A percentile compares a stretch with the other conserved stretches of the same genome.
Evolutionary conservation across 2,113 vertebrate species (phyloP).

Genomic region (Lucifuga dentata): DNA sequence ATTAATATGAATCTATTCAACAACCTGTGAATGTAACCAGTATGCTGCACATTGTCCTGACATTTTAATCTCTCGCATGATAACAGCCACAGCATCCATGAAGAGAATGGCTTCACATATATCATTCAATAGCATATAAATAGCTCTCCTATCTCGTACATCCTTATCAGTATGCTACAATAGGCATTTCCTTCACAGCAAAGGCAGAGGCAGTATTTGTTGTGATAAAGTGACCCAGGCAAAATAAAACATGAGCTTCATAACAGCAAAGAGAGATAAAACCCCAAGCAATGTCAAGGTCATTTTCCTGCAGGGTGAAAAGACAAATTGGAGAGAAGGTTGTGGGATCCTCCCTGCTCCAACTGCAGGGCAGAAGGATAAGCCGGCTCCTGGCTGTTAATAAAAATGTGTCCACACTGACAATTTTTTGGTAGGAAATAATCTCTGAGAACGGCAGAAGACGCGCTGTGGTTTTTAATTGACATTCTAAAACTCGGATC

Average conservation of each 20-base stretch:
- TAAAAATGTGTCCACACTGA: neutral
- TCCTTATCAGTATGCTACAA: constrained; percentile 15
- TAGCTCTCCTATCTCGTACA: constrained; percentile 1
- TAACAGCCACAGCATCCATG: constrained; percentile 8
- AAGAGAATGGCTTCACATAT: constrained; percentile 26
- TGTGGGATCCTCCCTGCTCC: constrained; percentile 10
- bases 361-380: constrained; percentile 17
- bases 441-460: constrained; percentile 9
- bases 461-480: constrained; percentile 17
- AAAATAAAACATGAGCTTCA: constrained; percentile 37
- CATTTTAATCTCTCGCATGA: neutral
- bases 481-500: neutral
- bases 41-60: neutral
- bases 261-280: constrained; percentile 26
- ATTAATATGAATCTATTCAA: neutral
- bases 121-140: neutral
- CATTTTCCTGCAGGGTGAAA: constrained; percentile 37
- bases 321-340: constrained; percentile 37
- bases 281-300: constrained; percentile 37
- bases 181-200: constrained; percentile 7
- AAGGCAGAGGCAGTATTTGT: constrained; percentile 10
- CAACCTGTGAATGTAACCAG: neutral
- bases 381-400: neutral
- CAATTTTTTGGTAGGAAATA: no score
- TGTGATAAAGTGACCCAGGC: constrained; percentile 18